Evolutionary conservation across 2,888 invertebrate genomes (phyloP).

Genomic region (Agelastica alni): DNA sequence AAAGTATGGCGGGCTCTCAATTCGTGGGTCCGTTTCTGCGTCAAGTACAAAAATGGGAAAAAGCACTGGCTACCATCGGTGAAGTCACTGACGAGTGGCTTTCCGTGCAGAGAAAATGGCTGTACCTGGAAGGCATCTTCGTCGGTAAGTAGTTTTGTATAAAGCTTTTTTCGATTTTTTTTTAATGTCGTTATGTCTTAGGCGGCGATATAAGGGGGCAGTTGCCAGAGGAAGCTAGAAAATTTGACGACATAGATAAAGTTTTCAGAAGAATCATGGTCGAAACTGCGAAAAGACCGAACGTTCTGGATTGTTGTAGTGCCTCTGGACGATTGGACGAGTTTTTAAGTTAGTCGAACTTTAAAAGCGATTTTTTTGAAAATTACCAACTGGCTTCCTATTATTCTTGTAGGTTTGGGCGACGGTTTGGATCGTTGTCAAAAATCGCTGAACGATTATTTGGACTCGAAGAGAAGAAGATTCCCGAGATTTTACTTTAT

Average conservation of each 20-base stretch:
- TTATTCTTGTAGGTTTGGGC: constrained; percentile 66
- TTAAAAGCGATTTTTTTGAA: too few species aligned
- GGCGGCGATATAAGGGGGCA: constrained; percentile 87
- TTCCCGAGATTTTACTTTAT: constrained; percentile 94
- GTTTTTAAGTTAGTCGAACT: constrained; percentile 58
- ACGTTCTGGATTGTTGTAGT: constrained; percentile 80
- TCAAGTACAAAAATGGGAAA: constrained; percentile 86
- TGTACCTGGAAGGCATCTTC: constrained; percentile 91
- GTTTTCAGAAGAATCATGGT: constrained; percentile 81
- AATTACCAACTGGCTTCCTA: not conserved
- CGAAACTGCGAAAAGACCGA: constrained; percentile 78
- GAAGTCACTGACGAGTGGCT: constrained; percentile 82
- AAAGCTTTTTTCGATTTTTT: not conserved
- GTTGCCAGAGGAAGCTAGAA: constrained; percentile 86
- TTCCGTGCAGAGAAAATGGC: constrained; percentile 85
- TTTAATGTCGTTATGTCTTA: not conserved
- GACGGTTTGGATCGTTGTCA: constrained; percentile 84
- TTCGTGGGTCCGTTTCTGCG: constrained; percentile 87
- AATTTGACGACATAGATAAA: constrained; percentile 88
- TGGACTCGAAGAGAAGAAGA: constrained; percentile 83
- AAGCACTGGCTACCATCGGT: constrained; percentile 74
- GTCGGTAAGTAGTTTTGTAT: constrained; percentile 51
- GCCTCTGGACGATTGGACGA: constrained; percentile 75
- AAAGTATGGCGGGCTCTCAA: constrained; percentile 89
- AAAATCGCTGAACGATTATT: constrained; percentile 87